A percentile compares a stretch with the other conserved stretches of the same genome.
Evolutionary conservation across 2,888 invertebrate species (phyloP).

Genomic region (Harpalus rubripes): DNA sequence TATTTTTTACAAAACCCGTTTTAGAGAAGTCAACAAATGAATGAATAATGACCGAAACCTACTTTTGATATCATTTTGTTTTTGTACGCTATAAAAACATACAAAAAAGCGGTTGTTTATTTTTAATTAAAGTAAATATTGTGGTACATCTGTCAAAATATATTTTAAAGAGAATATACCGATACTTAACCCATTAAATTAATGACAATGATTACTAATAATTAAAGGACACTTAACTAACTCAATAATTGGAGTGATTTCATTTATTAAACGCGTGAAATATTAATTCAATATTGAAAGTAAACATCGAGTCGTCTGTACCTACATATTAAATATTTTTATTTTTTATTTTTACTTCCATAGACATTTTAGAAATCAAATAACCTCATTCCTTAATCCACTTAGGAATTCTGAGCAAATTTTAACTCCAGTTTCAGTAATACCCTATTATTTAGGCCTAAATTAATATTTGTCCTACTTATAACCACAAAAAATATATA

Average conservation of each 20-base stretch:
- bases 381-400: slow-evolving; percentile 42
- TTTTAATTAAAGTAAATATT: slow-evolving; percentile 32
- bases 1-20: slow-evolving; percentile 28
- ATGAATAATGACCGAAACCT: slow-evolving; percentile 41
- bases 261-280: slow-evolving; percentile 21
- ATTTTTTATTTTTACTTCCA: slow-evolving; percentile 21
- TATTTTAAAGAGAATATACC: background rate
- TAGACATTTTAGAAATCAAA: slow-evolving; percentile 38
- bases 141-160: background rate
- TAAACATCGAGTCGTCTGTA: slow-evolving; percentile 3
- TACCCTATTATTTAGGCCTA: slow-evolving; percentile 16
- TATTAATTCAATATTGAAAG: slow-evolving; percentile 16
- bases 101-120: slow-evolving; percentile 20
- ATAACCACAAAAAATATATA: slow-evolving; percentile 11
- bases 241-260: background rate
- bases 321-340: slow-evolving; percentile 47
- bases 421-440: slow-evolving; percentile 16
- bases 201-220: background rate
- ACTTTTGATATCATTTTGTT: slow-evolving; percentile 32
- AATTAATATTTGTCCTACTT: slow-evolving; percentile 39
- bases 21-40: slow-evolving; percentile 20
- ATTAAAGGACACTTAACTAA: no score
- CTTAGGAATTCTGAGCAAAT: slow-evolving; percentile 39
- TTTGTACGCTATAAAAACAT: slow-evolving; percentile 16
- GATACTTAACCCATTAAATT: background rate